Base-by-base conservation (phyloP, 2,888 invertebrate species). In the Ennomos fuscantarius region DNA sequence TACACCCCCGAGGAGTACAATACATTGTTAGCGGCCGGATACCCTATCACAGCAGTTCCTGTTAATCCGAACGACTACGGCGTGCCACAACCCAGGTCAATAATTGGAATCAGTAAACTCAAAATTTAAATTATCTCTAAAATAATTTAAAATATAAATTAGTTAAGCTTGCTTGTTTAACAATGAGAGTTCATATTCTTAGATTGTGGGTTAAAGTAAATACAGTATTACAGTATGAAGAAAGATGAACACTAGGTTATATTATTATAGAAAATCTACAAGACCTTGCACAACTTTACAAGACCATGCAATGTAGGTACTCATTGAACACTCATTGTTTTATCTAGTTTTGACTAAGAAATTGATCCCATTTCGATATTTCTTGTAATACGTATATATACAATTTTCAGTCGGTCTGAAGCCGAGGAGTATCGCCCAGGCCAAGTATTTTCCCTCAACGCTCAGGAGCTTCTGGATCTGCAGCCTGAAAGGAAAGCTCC, bases 401-500 rank as follows among this genome's bases (percentile, higher is more conserved):
- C 24, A 40, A 8, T 56, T 78, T 77, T 8, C 77, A 86, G 81
- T 63, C 84, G 86, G 54, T 66, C 73, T n/a, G 80, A 82, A 10
- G 42, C 65, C 9, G 82, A 88, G 56, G 80, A 88, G 60, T 92
- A 92, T 67, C 85, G 90, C 0, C 92, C 90, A 8, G 92, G 92
- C 1, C 92, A 92, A 66, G 92, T 92, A 55, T 86, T 84, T 64
- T 91, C 91, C 0, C 72, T 92, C 8, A 89, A 91, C 66, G 63
- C 84, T 0, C 89, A 84, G 61, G 92, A 92, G 55, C 73, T 92
- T 1, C 57, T 92, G 37, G 92, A 90, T 1, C 70, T 92, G 15
- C 91, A 92, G 62, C 89, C 84, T 2, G 89, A 91, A 65, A 75
- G 92, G 32, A 87, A 90, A 56, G 84, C 88, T 0, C 90, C 90